Conservation (phyloP, 2,888 invertebrate species). For the Hypena proboscidalis region DNA sequence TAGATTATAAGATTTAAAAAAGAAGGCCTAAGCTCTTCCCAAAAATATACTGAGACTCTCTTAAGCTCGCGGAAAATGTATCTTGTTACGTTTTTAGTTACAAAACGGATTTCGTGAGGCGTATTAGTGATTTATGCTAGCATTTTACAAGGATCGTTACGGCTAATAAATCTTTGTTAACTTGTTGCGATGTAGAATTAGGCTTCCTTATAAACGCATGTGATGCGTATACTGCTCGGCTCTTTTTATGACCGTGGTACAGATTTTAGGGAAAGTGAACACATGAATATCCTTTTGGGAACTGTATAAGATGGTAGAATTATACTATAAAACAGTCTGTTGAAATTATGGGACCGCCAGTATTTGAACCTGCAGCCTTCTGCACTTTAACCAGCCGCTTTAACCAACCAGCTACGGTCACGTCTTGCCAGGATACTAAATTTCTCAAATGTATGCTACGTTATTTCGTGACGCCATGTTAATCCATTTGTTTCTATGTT, state of each 20-base stretch:
- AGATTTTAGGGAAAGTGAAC: constrained; percentile 23
- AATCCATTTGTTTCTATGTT: too few relatives aligned
- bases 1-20: too few relatives aligned
- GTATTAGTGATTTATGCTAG: constrained; percentile 71
- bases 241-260: constrained; percentile 28
- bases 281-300: constrained; percentile 7
- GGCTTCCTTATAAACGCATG: constrained; percentile 52
- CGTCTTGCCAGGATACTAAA: too few relatives aligned
- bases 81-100: constrained; percentile 53
- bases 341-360: too few relatives aligned
- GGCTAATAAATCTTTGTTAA: constrained; percentile 75
- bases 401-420: too few relatives aligned
- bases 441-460: too few relatives aligned
- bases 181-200: constrained; percentile 71
- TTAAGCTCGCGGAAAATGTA: constrained; percentile 16
- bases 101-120: constrained; percentile 50
- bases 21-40: constrained; percentile 4
- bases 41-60: constrained; percentile 1
- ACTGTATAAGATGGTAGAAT: constrained; percentile 3
- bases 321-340: too few relatives aligned
- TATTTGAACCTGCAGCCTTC: too few relatives aligned
- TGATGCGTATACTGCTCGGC: constrained; percentile 37
- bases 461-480: too few relatives aligned
- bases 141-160: constrained; percentile 72
- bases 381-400: too few relatives aligned